Evolutionary conservation across 2,888 invertebrate genomes (phyloP).

Genomic region (Oasisia sp.): DNA sequence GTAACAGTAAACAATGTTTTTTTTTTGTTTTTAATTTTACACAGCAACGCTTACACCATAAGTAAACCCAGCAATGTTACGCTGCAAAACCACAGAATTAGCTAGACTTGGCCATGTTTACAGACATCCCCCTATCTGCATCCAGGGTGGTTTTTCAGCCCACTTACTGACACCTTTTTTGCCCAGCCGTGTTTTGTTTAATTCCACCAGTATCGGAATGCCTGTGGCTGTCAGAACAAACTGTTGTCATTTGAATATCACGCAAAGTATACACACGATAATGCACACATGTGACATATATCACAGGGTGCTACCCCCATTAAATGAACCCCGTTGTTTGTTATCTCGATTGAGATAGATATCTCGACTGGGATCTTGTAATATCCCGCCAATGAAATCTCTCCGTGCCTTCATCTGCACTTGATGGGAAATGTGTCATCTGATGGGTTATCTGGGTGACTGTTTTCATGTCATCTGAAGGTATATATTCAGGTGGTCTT

Average conservation of each 20-base stretch:
- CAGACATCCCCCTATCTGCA: neutral
- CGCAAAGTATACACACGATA: neutral
- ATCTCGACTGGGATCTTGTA: neutral
- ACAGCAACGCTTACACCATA: neutral
- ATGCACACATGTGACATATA: neutral
- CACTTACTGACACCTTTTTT: neutral
- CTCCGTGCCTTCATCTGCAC: neutral
- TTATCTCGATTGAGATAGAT: neutral
- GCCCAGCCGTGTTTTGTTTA: neutral
- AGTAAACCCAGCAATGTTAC: neutral
- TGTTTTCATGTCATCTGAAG: neutral
- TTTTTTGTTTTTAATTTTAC: no score
- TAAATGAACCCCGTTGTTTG: neutral
- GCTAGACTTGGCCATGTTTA: neutral
- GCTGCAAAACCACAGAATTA: neutral
- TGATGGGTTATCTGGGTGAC: neutral
- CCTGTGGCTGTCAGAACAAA: neutral
- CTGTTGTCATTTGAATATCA: neutral
- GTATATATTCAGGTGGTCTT: neutral
- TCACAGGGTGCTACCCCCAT: neutral
- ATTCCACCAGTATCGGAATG: neutral
- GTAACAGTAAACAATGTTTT: neutral
- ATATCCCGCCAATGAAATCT: conserved; percentile 1
- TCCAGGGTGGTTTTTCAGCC: neutral
- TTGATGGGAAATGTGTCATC: neutral